Evolutionary conservation across 2,888 invertebrate genomes (phyloP).

Genomic region (Perizoma affinitatum): DNA sequence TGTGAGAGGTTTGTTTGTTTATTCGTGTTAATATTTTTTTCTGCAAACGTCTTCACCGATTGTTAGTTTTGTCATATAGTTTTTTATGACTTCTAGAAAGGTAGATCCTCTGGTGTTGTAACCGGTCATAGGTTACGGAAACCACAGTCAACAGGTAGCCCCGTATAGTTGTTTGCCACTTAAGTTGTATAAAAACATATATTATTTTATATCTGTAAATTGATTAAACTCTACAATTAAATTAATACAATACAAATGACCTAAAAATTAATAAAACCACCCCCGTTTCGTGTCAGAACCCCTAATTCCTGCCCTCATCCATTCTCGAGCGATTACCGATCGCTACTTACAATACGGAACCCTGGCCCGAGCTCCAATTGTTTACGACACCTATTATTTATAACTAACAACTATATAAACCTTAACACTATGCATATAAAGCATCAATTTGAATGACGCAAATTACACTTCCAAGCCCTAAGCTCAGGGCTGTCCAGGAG

Average conservation of each 20-base stretch:
- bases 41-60: too few species aligned
- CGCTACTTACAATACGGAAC: conserved; percentile 56
- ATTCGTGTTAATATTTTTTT: too few species aligned
- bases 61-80: too few species aligned
- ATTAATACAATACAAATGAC: conserved; percentile 41
- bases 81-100: too few species aligned
- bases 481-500: conserved; percentile 5
- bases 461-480: background rate
- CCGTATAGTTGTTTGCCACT: too few species aligned
- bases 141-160: too few species aligned
- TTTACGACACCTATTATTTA: conserved; percentile 68
- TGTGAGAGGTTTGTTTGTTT: too few species aligned
- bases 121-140: too few species aligned
- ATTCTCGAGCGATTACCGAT: conserved; percentile 63
- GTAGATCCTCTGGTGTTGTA: too few species aligned
- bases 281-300: conserved; percentile 45
- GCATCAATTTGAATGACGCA: conserved; percentile 33
- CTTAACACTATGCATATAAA: conserved; percentile 5
- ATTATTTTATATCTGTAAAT: conserved; percentile 11
- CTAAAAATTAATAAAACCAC: conserved; percentile 68
- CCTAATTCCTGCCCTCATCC: conserved; percentile 47
- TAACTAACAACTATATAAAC: conserved; percentile 44
- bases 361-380: conserved; percentile 58
- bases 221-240: conserved; percentile 35
- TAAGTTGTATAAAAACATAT: too few species aligned